phyloP scores from a whole-genome alignment of 2,797 vertebrate species.

The Chrysocyon brachyurus region DNA sequence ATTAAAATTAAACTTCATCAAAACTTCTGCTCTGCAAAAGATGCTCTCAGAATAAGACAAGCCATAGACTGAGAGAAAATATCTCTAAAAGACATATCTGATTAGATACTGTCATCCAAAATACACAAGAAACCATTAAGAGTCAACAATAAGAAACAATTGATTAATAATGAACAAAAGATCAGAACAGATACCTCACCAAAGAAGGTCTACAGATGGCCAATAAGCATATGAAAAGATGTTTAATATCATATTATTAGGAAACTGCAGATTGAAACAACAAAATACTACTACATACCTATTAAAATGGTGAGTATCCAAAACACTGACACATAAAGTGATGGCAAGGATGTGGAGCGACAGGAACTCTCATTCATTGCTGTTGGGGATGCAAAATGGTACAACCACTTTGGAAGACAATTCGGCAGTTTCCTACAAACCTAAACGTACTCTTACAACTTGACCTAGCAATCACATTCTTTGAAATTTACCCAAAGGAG shows the following conservation, averaged over 20 bases:
- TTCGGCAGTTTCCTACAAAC: constrained; percentile 11
- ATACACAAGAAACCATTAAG: not conserved
- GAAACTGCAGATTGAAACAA: not conserved
- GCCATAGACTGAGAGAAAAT: not conserved
- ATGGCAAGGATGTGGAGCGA: not conserved
- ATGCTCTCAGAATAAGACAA: not conserved
- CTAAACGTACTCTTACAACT: not conserved
- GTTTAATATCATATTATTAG: not conserved
- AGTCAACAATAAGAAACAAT: not conserved
- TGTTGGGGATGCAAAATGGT: not conserved
- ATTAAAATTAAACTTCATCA: not conserved
- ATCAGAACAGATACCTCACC: not conserved
- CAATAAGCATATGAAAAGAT: not conserved
- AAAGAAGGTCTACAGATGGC: not conserved
- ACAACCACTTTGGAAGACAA: not conserved
- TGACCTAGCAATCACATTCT: not conserved
- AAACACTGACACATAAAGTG: not conserved
- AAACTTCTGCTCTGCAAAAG: not conserved
- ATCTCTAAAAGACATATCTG: not conserved
- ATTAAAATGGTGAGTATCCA: not conserved
- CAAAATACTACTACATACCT: not conserved
- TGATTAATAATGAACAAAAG: not conserved
- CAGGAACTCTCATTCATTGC: not conserved
- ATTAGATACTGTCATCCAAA: not conserved
- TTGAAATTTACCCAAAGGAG: not conserved